Evolutionary conservation across 2,113 vertebrate genomes (phyloP).

Genomic region (Catagonus wagneri): DNA sequence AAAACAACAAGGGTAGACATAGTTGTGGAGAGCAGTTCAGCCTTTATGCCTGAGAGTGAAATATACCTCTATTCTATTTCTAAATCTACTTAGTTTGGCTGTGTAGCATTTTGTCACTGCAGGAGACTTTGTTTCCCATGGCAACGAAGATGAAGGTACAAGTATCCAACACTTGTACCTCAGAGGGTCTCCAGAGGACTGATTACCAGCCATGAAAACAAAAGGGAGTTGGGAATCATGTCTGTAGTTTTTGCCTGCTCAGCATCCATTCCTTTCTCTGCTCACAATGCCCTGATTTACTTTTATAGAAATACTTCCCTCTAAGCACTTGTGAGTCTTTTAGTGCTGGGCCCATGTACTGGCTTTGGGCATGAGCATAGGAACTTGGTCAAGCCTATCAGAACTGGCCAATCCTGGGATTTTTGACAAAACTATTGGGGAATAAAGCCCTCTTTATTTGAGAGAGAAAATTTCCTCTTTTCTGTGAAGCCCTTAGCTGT

Average conservation of each 20-base stretch:
- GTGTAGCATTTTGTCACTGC: not conserved
- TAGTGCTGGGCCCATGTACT: not conserved
- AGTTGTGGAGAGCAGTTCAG: not conserved
- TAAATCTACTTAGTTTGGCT: not conserved
- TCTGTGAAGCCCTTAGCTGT: not conserved
- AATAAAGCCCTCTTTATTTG: not conserved
- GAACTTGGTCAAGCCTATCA: not conserved
- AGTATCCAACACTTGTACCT: not conserved
- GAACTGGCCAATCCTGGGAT: not conserved
- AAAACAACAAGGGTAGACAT: not conserved
- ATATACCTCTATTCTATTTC: not conserved
- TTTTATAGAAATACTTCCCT: not conserved
- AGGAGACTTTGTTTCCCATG: not conserved
- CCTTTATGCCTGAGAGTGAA: not conserved
- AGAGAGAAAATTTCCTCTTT: not conserved
- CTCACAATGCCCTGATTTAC: not conserved
- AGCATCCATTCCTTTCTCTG: not conserved
- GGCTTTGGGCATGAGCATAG: not conserved
- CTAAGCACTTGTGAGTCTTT: not conserved
- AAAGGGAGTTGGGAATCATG: not conserved
- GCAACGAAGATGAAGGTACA: not conserved
- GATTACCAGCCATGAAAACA: too few relatives aligned
- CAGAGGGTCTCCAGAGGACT: not conserved
- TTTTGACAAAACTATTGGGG: not conserved
- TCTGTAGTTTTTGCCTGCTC: not conserved